phyloP scores from a whole-genome alignment of 2,888 invertebrate species.

The Gymnosoma rotundatum region DNA sequence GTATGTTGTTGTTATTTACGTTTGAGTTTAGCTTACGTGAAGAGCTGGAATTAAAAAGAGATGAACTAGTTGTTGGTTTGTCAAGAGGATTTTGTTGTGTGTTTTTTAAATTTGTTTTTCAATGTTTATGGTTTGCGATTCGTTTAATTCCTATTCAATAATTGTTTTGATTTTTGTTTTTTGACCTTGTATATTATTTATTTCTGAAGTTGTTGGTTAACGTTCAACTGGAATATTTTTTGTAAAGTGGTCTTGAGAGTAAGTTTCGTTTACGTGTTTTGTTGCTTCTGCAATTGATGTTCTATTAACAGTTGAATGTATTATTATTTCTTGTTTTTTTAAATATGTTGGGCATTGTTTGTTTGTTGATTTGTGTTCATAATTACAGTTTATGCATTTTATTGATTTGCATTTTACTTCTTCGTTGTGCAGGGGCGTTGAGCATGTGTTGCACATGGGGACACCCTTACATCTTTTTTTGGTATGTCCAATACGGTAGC shows the following conservation, averaged over 20 bases:
- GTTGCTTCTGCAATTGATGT: background rate
- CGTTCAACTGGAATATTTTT: background rate
- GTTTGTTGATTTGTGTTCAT: background rate
- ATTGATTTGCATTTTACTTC: background rate
- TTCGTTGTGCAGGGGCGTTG: background rate
- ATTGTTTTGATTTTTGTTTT: too few species aligned
- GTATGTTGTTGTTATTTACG: too few species aligned
- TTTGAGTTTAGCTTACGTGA: too few species aligned
- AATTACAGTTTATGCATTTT: background rate
- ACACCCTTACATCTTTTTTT: too few species aligned
- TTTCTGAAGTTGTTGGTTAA: too few species aligned
- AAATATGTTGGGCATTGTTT: conserved; percentile 19
- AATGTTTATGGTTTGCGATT: too few species aligned
- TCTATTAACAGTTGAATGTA: background rate
- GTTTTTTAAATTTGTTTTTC: too few species aligned
- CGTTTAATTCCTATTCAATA: too few species aligned
- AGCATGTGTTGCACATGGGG: background rate
- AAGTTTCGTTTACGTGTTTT: background rate
- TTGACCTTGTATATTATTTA: too few species aligned
- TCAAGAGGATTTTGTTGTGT: too few species aligned
- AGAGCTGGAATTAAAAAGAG: too few species aligned
- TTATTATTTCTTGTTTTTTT: background rate
- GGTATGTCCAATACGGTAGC: background rate
- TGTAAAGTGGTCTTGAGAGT: background rate
- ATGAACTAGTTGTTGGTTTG: too few species aligned